A percentile compares a stretch with the other conserved stretches of the same genome.
Evolutionary conservation across 2,113 vertebrate genomes (phyloP).

Genomic region (Panthera leo): DNA sequence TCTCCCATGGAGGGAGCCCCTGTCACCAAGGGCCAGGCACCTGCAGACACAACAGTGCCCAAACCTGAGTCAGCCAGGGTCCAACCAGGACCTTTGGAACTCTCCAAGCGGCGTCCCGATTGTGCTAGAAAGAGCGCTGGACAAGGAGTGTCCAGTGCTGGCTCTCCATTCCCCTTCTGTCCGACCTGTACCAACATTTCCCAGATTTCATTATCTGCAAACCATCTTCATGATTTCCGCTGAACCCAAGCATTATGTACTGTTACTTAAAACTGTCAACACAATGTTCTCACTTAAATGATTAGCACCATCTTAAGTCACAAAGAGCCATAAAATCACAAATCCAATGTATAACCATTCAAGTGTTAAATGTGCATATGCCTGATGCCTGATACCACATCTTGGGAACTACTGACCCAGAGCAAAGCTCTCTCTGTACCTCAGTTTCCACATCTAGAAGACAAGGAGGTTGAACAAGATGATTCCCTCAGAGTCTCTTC

Average conservation of each 20-base stretch:
- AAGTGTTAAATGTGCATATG: not conserved
- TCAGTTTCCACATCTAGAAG: constrained; percentile 4
- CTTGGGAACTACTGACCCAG: not conserved
- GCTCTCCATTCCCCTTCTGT: not conserved
- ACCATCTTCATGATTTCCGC: not conserved
- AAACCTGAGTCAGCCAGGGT: not conserved
- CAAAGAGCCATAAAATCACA: not conserved
- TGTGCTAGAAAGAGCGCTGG: not conserved
- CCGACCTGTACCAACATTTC: not conserved
- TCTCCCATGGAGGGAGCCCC: not conserved
- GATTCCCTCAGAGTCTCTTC: not conserved
- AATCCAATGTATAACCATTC: not conserved
- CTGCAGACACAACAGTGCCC: not conserved
- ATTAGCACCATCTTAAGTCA: not conserved
- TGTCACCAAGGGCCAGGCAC: not conserved
- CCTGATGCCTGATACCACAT: too few species aligned
- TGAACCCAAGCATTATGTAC: not conserved
- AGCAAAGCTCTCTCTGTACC: not conserved
- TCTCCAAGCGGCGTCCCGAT: not conserved
- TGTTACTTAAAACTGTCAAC: not conserved
- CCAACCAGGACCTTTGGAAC: not conserved
- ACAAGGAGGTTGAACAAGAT: not conserved
- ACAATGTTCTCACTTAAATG: not conserved
- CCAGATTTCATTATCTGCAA: not conserved
- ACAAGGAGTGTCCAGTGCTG: not conserved